phyloP scores from a whole-genome alignment of 2,888 invertebrate species.

The Willowsia nigromaculata region DNA sequence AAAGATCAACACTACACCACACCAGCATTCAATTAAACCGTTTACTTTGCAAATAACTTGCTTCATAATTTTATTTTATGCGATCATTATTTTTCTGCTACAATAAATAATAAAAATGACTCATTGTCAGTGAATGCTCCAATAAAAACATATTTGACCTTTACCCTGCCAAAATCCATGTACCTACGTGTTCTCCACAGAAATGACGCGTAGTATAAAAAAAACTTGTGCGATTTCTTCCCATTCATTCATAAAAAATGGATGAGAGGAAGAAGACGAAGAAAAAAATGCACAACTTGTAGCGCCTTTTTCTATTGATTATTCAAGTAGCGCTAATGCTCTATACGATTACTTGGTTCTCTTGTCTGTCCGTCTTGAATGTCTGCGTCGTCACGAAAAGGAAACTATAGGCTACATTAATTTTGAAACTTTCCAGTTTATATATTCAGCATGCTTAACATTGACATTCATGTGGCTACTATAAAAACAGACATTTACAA shows the following conservation, averaged over 20 bases:
- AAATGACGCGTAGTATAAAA: neutral
- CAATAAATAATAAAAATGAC: neutral
- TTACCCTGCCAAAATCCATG: neutral
- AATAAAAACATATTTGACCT: neutral
- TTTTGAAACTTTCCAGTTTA: too few relatives aligned
- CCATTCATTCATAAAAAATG: neutral
- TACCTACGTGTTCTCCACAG: too few relatives aligned
- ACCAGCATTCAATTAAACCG: conserved; percentile 23
- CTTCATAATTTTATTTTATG: neutral
- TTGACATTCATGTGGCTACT: neutral
- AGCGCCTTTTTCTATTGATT: neutral
- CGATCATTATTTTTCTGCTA: conserved; percentile 3
- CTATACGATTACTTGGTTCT: too few relatives aligned
- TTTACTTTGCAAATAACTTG: conserved; percentile 24
- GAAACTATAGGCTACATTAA: too few relatives aligned
- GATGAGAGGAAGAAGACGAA: neutral
- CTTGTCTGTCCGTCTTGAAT: too few relatives aligned
- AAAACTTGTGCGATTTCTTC: neutral
- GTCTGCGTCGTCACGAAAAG: too few relatives aligned
- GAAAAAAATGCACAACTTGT: neutral
- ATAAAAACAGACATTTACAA: neutral
- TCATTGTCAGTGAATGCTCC: neutral
- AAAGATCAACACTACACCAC: neutral
- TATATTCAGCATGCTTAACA: too few relatives aligned
- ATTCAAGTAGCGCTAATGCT: neutral